Conservation (phyloP, 2,888 invertebrate genomes). For the Leistus spinibarbis region DNA sequence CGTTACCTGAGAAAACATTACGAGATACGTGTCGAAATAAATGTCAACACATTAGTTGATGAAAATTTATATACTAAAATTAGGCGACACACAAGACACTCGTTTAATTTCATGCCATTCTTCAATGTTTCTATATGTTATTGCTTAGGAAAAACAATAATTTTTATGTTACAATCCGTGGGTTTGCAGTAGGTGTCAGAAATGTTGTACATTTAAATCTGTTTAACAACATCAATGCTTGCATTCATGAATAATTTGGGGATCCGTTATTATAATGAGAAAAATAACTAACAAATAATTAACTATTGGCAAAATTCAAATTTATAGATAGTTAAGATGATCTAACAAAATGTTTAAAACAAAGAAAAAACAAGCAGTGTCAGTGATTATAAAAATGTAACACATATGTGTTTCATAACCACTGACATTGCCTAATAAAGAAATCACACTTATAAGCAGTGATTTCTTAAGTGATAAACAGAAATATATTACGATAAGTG, state of each 20-base stretch:
- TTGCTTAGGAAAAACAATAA: background rate
- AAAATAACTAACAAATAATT: background rate
- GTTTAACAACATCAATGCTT: background rate
- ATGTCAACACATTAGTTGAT: conserved; percentile 32
- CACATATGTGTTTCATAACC: too few relatives aligned
- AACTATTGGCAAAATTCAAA: background rate
- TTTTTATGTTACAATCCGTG: background rate
- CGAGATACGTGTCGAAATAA: background rate
- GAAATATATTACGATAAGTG: too few relatives aligned
- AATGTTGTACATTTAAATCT: background rate
- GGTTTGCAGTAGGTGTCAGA: background rate
- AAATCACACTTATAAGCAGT: too few relatives aligned
- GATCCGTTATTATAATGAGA: background rate
- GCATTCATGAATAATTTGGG: background rate
- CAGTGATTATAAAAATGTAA: too few relatives aligned
- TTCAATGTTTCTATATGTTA: background rate
- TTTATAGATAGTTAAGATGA: background rate
- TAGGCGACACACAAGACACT: conserved; percentile 3
- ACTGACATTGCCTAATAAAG: too few relatives aligned
- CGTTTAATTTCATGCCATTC: conserved; percentile 22
- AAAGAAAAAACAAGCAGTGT: too few relatives aligned
- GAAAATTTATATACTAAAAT: conserved; percentile 21
- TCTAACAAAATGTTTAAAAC: background rate
- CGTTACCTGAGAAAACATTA: conserved; percentile 8
- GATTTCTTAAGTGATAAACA: too few relatives aligned